Base-by-base conservation (phyloP, 2,113 vertebrate genomes). In the Hipposideros armiger region DNA sequence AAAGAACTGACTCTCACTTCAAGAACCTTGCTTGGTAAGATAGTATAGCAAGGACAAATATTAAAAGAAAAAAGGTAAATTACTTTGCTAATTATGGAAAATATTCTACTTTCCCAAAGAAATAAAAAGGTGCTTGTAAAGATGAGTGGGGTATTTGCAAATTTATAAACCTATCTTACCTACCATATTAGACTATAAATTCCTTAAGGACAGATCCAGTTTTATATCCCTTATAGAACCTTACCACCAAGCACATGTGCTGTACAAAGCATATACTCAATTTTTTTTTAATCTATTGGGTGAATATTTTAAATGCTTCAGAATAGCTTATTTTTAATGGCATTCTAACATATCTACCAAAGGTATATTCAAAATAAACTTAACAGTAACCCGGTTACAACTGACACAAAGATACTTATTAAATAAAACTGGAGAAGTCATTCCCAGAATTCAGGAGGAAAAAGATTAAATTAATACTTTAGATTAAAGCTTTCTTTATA, bases 11-110 rank as follows among this genome's bases (percentile, higher is more conserved):
- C 50, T 52, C 1, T 85, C 58, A 77, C 26, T 93, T 69, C 36
- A 42, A 80, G 64, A 28, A 72, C 36, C n/a, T 82, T 73, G 84
- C n/a, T 82, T 73, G 84, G 3, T 76, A 73, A 95, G 30, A 81
- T 1, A 85, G 47, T 7, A 93, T 2, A 82, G 42, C n/a, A 67
- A 88, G 7, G 16, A 52, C n/a, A 82, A 77, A 67, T n/a, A 73
- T 54, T 66, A 56, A 4, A 52, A 36, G 45, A 42, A 72, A 60
- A 69, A 54, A 58, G 13, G 9, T 24, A 24, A 87, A 26, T 77
- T 90, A 73, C 84, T 91, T 93, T 80, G 40, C 22, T 87, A 67
- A 83, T 64, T 92, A 74, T 47, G 36, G 32, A 87, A 95, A 97
- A 93, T 62, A 91, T 36, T 88, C 69, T 87, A 78, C 9, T 60